Conservation (phyloP, 2,888 invertebrate genomes). For the Melikaiella ostensackeni region DNA sequence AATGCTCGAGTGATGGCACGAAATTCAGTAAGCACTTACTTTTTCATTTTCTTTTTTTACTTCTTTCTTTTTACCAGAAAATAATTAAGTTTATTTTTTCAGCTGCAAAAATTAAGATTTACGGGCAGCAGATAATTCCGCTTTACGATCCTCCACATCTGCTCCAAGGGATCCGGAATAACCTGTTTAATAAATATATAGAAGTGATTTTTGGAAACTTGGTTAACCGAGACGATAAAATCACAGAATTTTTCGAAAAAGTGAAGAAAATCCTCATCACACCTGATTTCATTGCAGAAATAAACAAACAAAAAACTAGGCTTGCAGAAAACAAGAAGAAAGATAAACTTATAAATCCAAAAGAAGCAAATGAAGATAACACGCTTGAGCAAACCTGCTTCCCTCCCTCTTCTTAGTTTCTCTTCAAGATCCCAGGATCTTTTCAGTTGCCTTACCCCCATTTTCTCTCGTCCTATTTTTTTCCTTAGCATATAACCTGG, state of each 20-base stretch:
- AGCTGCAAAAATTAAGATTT: constrained; percentile 7
- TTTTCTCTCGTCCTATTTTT: too few species aligned
- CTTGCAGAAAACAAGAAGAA: too few species aligned
- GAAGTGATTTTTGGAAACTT: too few species aligned
- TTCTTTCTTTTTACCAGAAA: not conserved
- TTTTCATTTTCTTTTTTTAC: too few species aligned
- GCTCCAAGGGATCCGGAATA: too few species aligned
- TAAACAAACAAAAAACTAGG: not conserved
- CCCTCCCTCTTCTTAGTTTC: too few species aligned
- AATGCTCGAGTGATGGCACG: not conserved
- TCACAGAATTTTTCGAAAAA: not conserved
- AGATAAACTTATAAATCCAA: not conserved
- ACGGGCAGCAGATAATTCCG: constrained; percentile 13
- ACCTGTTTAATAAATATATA: too few species aligned
- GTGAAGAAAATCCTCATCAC: not conserved
- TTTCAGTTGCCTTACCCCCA: too few species aligned
- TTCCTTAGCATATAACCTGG: too few species aligned
- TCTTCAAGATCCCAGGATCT: too few species aligned
- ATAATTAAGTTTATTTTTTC: too few species aligned
- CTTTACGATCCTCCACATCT: constrained; percentile 41
- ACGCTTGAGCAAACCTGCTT: too few species aligned
- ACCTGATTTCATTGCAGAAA: not conserved
- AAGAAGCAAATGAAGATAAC: not conserved
- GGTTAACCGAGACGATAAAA: not conserved
- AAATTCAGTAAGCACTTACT: not conserved